These are phyloP conservation scores for Gobius niger DNA, from an alignment of 2,113 vertebrate genomes.

Conservation along the genomic window DNA sequence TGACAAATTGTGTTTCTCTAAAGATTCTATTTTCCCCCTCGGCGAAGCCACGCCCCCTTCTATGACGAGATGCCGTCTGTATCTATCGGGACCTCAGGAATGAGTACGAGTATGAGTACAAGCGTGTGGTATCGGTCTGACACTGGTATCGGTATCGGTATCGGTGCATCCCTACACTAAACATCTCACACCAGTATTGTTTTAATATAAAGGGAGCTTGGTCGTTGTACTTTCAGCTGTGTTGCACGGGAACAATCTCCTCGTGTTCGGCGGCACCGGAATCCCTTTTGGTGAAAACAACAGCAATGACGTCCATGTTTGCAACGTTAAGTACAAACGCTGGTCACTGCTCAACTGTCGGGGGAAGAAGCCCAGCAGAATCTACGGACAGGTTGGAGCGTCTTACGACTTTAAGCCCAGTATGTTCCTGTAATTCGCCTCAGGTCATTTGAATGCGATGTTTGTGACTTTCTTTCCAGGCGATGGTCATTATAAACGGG, in stretches of 20 bases:
- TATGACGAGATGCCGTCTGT: too few relatives aligned
- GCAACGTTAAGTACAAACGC: slow-evolving; percentile 94
- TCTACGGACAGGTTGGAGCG: slow-evolving; percentile 91
- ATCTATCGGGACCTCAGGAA: too few relatives aligned
- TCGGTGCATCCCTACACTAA: too few relatives aligned
- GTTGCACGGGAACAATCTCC: slow-evolving; percentile 93
- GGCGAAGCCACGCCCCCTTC: too few relatives aligned
- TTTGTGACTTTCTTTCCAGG: slow-evolving; percentile 70
- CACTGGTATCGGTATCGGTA: too few relatives aligned
- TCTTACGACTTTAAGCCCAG: background rate
- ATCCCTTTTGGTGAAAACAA: slow-evolving; percentile 98
- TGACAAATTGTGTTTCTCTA: too few relatives aligned
- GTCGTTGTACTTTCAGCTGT: slow-evolving; percentile 79
- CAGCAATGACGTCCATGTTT: slow-evolving; percentile 94
- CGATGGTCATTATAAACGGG: slow-evolving; percentile 97
- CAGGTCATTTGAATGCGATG: background rate
- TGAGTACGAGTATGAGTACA: too few relatives aligned
- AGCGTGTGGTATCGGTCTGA: too few relatives aligned
- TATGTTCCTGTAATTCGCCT: background rate
- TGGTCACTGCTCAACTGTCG: slow-evolving; percentile 95
- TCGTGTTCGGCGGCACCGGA: slow-evolving; percentile 95
- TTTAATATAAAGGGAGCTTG: background rate
- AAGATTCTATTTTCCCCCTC: too few relatives aligned
- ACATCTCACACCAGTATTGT: background rate
- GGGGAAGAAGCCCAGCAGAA: slow-evolving; percentile 94